Base-by-base conservation (phyloP, 2,797 vertebrate species). In the Chrysolophus pictus region DNA sequence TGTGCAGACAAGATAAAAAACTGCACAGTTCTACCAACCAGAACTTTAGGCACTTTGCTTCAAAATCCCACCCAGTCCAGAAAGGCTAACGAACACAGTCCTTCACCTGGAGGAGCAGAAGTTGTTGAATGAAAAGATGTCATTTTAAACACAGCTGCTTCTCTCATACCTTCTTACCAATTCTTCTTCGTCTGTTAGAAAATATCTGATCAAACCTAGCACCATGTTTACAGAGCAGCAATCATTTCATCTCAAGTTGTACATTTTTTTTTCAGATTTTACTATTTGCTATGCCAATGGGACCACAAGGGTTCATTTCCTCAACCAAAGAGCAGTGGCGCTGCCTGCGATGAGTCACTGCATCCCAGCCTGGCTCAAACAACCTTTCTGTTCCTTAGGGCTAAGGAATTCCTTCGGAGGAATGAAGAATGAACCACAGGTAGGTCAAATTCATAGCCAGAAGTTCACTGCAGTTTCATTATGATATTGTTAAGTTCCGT, bases 371-470 rank as follows among this genome's bases (percentile, higher is more conserved):
- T 62, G 37, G n/a, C 47, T 87, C 35, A 8, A 21, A 26, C 11
- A 56, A 56, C 70, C 26, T 80, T 81, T 70, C 46, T 62, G 31
- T 49, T 94, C 60, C 71, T 85, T 47, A 26, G 42, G 74, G 69
- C 84, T 87, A 89, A 84, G 51, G 59, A 76, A 92, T 75, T 29
- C 58, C 42, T 77, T 81, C 56, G 24, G 5, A 46, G 49, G 35
- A 63, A 58, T 33, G 41, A 93, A 78, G 56, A 87, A 58, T 37
- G 49, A 95, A 49, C 41, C 65, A 53, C 4, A 13, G 37, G 58
- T 64, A 86, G 87, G 84, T 95, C 88, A 94, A 90, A 93, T 82
- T 90, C 75, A 88, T 82, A 91, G 26, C 73, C 59, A 85, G 72
- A 56, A 84, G 75, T 84, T 92, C 90, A 63, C 28, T 47, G n/a